A percentile compares a stretch with the other conserved stretches of the same genome.
Conservation (phyloP, 2,888 invertebrate genomes). For the Drosophila melanocephala region DNA sequence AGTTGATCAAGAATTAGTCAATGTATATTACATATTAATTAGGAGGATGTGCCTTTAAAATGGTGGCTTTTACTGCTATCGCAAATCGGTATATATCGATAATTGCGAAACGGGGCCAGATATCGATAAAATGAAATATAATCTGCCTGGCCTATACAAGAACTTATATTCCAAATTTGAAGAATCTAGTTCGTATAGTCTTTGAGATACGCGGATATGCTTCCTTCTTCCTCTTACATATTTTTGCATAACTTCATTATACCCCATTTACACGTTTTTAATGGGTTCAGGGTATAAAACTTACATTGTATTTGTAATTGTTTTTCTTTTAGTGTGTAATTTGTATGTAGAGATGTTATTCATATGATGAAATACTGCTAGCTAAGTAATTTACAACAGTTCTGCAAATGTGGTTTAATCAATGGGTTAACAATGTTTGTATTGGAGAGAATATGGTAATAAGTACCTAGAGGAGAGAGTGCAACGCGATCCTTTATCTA, state of each 20-base stretch:
- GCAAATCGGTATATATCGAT: neutral
- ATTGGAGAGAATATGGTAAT: constrained; percentile 5
- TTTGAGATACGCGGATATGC: accelerated
- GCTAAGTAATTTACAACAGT: constrained; percentile 18
- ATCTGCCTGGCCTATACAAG: neutral
- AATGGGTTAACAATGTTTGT: constrained; percentile 13
- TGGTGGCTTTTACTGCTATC: neutral
- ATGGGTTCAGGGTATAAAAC: neutral
- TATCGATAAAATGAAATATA: neutral
- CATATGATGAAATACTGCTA: constrained; percentile 27
- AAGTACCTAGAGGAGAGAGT: neutral
- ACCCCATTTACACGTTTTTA: neutral
- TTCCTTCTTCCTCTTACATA: neutral
- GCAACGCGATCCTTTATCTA: constrained; percentile 5
- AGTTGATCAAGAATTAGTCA: neutral
- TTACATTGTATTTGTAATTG: neutral
- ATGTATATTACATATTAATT: neutral
- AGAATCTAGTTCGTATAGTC: neutral
- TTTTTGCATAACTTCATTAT: neutral
- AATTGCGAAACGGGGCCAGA: neutral
- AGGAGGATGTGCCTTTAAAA: neutral
- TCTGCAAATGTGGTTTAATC: constrained; percentile 16
- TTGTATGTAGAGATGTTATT: constrained; percentile 2
- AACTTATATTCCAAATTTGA: neutral
- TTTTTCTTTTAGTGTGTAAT: neutral